Evolutionary conservation across 2,888 invertebrate species (phyloP).

Genomic region (Torymus texanus): DNA sequence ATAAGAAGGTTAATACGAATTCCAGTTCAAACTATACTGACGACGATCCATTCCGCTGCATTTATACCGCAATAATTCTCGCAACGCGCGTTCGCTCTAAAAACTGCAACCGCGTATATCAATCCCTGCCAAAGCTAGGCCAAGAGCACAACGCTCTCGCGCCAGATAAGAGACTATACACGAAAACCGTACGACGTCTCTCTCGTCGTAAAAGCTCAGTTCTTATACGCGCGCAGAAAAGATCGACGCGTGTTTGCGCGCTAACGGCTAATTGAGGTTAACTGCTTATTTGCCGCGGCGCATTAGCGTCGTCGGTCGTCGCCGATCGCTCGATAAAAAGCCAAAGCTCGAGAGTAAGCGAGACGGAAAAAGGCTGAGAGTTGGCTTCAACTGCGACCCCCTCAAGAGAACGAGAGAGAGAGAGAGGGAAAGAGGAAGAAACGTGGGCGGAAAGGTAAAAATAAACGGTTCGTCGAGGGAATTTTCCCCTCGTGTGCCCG

Average conservation of each 20-base stretch:
- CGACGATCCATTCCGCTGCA: no score
- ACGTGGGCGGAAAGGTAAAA: conserved; percentile 52
- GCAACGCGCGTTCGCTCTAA: neutral
- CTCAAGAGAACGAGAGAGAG: neutral
- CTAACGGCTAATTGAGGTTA: conserved; percentile 69
- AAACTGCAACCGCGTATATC: conserved; percentile 11
- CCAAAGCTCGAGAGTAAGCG: neutral
- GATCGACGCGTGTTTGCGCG: conserved; percentile 38
- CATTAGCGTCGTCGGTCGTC: conserved; percentile 48
- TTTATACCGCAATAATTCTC: neutral
- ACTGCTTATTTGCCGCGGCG: conserved; percentile 66
- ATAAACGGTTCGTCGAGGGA: conserved; percentile 23
- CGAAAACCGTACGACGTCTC: no score
- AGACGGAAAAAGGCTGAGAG: neutral
- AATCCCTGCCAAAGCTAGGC: conserved; percentile 22
- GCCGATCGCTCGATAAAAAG: conserved; percentile 49
- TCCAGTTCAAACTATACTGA: no score
- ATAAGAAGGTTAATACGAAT: no score
- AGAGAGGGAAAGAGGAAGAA: neutral
- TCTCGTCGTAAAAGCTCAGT: no score
- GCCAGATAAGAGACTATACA: conserved; percentile 8
- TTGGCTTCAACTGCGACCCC: no score
- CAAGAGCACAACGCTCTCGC: conserved; percentile 21
- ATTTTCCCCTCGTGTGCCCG: conserved; percentile 35
- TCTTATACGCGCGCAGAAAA: neutral